Base-by-base conservation (phyloP, 1,140 invertebrate species). In the Parasteatoda tepidariorum region DNA sequence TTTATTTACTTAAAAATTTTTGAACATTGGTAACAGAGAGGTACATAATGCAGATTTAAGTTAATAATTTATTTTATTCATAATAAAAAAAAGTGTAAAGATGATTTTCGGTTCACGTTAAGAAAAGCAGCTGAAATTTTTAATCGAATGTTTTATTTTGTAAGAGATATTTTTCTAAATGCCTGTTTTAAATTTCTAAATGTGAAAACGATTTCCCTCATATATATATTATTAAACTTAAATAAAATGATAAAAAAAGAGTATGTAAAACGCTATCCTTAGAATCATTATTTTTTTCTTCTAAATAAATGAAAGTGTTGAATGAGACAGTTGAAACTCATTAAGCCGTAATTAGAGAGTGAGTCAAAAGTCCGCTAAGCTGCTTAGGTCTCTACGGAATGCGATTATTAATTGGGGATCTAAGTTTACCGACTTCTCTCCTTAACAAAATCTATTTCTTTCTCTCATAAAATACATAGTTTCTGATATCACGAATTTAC, bases 271-370 rank as follows among this genome's bases (percentile, higher is more conserved):
- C 66, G 66, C 55, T 41, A 66, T 18, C 30, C 54, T 48, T 62
- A 79, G 67, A 64, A 68, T 64, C n/a, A n/a, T n/a, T n/a, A n/a
- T n/a, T n/a, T n/a, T n/a, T n/a, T n/a, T n/a, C n/a, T n/a, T n/a
- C n/a, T n/a, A n/a, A n/a, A n/a, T n/a, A n/a, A n/a, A 79, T 28
- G 48, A 62, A 48, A 18, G 24, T 30, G 76, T 57, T 57, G 5
- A 34, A 34, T 48, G 31, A 41, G 59, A 54, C 41, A 74, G 68
- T 70, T 82, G 71, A 66, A 83, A 83, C 81, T 83, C 81, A 83
- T 83, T 83, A 74, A 83, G 59, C 81, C 68, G 68, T 83, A 83
- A 83, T 83, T 83, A 83, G 81, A 83, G 68, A 83, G 68, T 33
- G 31, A 82, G 78, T 78, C 41, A 38, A 67, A 66, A 62, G 75